These are phyloP conservation scores for Drosophila borealis DNA, from an alignment of 2,888 invertebrate species.

Conservation along the genomic window DNA sequence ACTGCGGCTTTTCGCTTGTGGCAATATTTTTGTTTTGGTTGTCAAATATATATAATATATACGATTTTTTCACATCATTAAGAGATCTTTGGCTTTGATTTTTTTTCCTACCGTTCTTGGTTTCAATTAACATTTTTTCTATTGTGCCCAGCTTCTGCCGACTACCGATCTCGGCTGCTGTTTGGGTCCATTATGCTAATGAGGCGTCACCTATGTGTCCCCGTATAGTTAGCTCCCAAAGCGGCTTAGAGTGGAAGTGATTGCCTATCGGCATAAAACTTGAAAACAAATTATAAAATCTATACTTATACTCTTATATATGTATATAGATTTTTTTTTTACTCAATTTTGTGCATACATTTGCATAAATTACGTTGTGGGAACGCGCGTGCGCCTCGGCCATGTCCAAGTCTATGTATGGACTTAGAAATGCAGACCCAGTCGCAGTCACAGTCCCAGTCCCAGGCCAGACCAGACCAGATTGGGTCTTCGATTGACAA, in stretches of 20 bases:
- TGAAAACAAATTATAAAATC: constrained; percentile 64
- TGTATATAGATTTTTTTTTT: constrained; percentile 8
- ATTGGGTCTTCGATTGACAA: constrained; percentile 53
- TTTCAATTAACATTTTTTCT: constrained; percentile 40
- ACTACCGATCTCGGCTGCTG: constrained; percentile 41
- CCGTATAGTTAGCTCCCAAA: constrained; percentile 24
- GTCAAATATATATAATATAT: constrained; percentile 51
- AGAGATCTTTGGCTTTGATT: constrained; percentile 53
- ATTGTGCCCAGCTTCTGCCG: constrained; percentile 21
- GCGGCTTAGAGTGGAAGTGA: constrained; percentile 48
- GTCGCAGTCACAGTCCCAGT: neutral
- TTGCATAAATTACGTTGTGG: constrained; percentile 68
- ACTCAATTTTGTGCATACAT: constrained; percentile 62
- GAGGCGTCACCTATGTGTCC: constrained; percentile 25
- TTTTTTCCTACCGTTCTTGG: constrained; percentile 30
- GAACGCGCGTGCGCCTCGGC: constrained; percentile 48
- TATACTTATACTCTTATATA: constrained; percentile 13
- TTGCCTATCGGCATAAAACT: constrained; percentile 50
- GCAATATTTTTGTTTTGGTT: constrained; percentile 55
- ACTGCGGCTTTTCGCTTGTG: constrained; percentile 41
- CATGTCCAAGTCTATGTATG: constrained; percentile 8
- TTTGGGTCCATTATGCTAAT: constrained; percentile 67
- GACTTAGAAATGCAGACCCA: constrained; percentile 17
- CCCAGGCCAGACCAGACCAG: constrained; percentile 13
- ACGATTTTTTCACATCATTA: constrained; percentile 66